Evolutionary conservation across 2,113 vertebrate genomes (phyloP), one percentile per base, ranked within the genome.

Genomic region (Lathamus discolor): DNA sequence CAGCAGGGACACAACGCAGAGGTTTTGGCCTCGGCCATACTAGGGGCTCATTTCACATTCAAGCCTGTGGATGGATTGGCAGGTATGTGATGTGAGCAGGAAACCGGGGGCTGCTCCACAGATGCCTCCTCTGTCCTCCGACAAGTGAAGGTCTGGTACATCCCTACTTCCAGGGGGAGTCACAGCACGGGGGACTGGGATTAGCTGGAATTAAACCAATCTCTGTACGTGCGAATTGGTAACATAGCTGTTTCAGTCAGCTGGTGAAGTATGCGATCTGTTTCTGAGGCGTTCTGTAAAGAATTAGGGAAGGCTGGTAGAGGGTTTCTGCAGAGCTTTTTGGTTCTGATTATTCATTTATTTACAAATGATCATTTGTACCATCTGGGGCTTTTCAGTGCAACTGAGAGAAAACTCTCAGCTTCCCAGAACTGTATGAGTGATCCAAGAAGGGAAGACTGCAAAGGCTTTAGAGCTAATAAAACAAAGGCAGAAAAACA

Each of bases 401-500:
- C 88, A 93, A 95, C 90, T 88, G 55, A 83, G 92, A 96, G 88
- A 95, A 97, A 96, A 90, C 89, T 83, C 86, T 88, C 94, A 94
- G 97, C 95, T 96, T 97, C 96, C 92, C 95, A 90, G 93, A 95
- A 94, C 95, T 93, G 95, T 72, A 62, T 51, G 84, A 92, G 90
- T 77, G 63, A 95, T 96, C 94, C 95, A 97, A 94, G 91, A 94
- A 95, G 57, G 46, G 94, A 92, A 63, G 83, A 77, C 69, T 93
- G 86, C 84, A 88, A 90, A 92, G 48, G 55, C 82, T 86, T 92
- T 64, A 61, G 35, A 89, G 81, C 83, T 97, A 98, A 97, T 92
- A 97, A 87, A 97, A 97, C 95, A 95, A 97, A 97, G 90, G 51
- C 86, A 92, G 75, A 97, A 96, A 95, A 96, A 86, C 79, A 20